Evolutionary conservation across 2,888 invertebrate species (phyloP).

Genomic region (Brenthis ino): DNA sequence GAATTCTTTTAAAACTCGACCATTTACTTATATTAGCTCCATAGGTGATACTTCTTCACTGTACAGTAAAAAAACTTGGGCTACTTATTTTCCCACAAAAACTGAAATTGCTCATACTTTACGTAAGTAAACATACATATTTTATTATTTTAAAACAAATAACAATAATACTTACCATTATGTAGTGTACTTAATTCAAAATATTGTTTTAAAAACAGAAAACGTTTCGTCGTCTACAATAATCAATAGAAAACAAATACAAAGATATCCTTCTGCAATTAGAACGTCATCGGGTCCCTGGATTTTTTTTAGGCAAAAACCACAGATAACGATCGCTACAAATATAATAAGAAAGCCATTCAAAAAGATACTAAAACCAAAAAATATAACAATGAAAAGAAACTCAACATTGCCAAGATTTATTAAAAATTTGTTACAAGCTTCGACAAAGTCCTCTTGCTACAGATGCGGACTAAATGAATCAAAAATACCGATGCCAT

Average conservation of each 20-base stretch:
- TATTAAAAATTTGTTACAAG: conserved; percentile 4
- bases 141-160: conserved; percentile 3
- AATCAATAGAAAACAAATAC: neutral
- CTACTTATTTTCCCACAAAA: conserved; percentile 37
- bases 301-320: neutral
- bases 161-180: neutral
- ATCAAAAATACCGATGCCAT: conserved; percentile 31
- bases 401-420: conserved; percentile 4
- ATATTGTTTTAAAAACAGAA: conserved; percentile 4
- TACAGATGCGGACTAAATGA: conserved; percentile 40
- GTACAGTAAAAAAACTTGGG: conserved; percentile 35
- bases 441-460: conserved; percentile 27
- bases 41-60: neutral
- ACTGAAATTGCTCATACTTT: neutral
- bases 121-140: conserved; percentile 24
- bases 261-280: neutral
- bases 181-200: neutral
- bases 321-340: neutral
- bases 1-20: conserved; percentile 23
- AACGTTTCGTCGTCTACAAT: neutral
- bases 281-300: neutral
- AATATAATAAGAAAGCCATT: neutral
- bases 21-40: conserved; percentile 19
- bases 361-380: neutral
- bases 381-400: neutral